phyloP scores from a whole-genome alignment of 2,888 invertebrate species.

The Ornithoptera alexandrae region DNA sequence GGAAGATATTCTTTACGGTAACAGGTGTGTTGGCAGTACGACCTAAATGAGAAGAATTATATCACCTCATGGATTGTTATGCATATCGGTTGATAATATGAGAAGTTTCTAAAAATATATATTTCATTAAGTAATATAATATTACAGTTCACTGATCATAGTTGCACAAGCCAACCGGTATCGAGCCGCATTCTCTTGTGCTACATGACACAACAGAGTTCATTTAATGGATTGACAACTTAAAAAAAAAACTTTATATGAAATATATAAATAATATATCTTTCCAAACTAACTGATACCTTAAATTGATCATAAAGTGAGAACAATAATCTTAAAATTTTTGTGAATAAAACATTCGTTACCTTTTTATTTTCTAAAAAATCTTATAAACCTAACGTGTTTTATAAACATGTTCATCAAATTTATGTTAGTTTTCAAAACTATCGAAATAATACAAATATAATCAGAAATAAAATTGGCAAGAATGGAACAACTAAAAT shows the following conservation, averaged over 20 bases:
- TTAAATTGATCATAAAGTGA: no score
- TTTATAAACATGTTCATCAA: background rate
- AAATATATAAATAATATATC: no score
- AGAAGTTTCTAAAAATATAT: constrained; percentile 11
- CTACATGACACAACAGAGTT: constrained; percentile 5
- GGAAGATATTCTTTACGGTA: background rate
- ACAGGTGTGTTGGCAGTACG: background rate
- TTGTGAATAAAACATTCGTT: no score
- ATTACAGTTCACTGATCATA: constrained; percentile 22
- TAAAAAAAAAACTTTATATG: background rate
- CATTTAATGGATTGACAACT: constrained; percentile 6
- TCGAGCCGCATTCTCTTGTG: constrained; percentile 5
- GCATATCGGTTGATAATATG: background rate
- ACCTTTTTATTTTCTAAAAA: no score
- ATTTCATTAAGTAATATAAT: constrained; percentile 17
- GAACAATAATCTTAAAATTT: no score
- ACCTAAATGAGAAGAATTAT: background rate
- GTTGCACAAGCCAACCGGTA: constrained; percentile 14
- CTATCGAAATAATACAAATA: background rate
- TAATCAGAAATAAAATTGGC: no score
- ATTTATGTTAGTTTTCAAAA: background rate
- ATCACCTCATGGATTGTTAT: background rate
- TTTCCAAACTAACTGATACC: no score
- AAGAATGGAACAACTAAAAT: no score
- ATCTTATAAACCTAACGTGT: no score